Evolutionary conservation across 2,888 invertebrate species (phyloP), one percentile per base, ranked within the genome.

Genomic region (Eupelmus urozonus): DNA sequence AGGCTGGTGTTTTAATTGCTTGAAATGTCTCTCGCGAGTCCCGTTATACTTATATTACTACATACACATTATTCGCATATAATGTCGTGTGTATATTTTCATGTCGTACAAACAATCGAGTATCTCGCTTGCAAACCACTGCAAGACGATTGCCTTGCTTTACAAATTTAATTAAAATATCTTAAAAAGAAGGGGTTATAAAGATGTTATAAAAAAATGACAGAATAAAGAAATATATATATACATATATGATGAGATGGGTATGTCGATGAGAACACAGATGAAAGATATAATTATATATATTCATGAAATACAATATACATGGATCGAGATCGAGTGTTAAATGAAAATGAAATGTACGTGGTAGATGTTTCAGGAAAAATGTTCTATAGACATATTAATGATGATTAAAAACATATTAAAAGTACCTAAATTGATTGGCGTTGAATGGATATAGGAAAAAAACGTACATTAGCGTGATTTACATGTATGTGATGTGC

Each of bases 401-500:
- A 78, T 67, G 45, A 60, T 29, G 11, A 62, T 55, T 23, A 60
- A 69, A 57, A 59, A 74, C 27, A 69, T 55, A 71, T 23, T 29
- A 3, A n/a, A 59, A 59, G 7, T n/a, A 18, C 23, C 2, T 11
- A 53, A 53, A 65, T 71, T 53, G 57, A 79, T 72, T 55, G 79
- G 72, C 79, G 79, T 79, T 76, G 67, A 67, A 67, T 76, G 76
- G 67, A 63, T 72, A 55, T 67, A 67, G 57, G 45, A 73, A 74
- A 65, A 75, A 63, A 74, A 53, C 53, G 49, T 74, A 70, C 57
- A 70, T 16, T 74, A 77, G 60, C 63, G 75, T 80, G 74, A 80
- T 77, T 70, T 77, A 70, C 49, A 63, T 80, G 70, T 77, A 71
- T 80, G 66, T 80, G 78, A 71, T 80, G 80, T 80, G 78, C 75